Evolutionary conservation across 2,888 invertebrate species (phyloP), one percentile per base, ranked within the genome.

Genomic region (Opisthograptis luteolata): DNA sequence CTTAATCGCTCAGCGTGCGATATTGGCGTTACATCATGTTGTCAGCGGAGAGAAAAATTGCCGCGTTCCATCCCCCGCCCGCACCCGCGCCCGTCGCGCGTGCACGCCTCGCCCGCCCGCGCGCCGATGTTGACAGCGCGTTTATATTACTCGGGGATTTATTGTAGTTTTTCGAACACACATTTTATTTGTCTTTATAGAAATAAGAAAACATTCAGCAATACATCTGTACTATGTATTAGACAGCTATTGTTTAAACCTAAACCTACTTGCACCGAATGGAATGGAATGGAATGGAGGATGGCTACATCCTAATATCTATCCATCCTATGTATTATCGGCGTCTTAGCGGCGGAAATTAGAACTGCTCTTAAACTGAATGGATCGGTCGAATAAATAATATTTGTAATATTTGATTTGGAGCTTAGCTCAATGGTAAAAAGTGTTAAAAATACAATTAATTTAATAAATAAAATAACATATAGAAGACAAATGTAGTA

Each of bases 1-100:
- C 88, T 88, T 90, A 89, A 90, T 90, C 89, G 88, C 81, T 88
- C 87, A 87, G 87, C 80, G 87, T 84, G 86, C 86, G 88, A 88
- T 90, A 90, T 90, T 89, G 89, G 87, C 87, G 87, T 89, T 89
- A 89, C 89, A 88, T 88, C 88, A 88, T 88, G 88, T 89, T 89
- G 89, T 89, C 89, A 90, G 87, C 86, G 80, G 74, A 83, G 87
- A 89, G 89, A 89, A 88, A 90, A 89, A 90, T 88, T 88, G 87
- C 86, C 81, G 79, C 81, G 73, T 79, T 78, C 75, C 78, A 70
- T 73, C 68, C 77, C 72, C 74, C 60, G 58, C 63, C 62, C 60
- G 55, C 64, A 58, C 63, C 58, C 63, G 62, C 60, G 55, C 64
- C 59, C 63, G n/a, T n/a, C n/a, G 57, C 63, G 66, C 68, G 68